Percentiles rank a stretch among this genome's conserved stretches.
These are phyloP conservation scores for Drosophila busckii DNA, from an alignment of 1,140 invertebrate genomes.

Conservation along the genomic window DNA sequence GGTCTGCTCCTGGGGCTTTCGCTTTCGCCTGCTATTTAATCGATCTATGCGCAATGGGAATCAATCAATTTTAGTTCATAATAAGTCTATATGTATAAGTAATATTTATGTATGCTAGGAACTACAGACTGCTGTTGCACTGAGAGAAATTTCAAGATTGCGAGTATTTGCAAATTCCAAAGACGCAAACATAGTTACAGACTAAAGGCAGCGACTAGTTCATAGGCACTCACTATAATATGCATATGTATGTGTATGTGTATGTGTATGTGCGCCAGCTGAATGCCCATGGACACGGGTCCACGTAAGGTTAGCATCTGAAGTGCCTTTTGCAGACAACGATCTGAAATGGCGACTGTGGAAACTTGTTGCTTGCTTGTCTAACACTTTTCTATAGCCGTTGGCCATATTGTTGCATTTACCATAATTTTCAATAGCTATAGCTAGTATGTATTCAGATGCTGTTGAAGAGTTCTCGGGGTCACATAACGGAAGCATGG, in stretches of 20 bases:
- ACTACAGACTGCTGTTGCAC: too few species aligned
- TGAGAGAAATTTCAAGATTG: too few species aligned
- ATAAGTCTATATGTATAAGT: neutral
- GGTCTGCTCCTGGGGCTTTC: slow-evolving; percentile 46
- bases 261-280: neutral
- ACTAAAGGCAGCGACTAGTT: too few species aligned
- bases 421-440: slow-evolving; percentile 67
- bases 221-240: too few species aligned
- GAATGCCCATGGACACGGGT: slow-evolving; percentile 17
- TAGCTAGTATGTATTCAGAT: too few species aligned
- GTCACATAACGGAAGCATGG: slow-evolving; percentile 58
- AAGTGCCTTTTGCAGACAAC: slow-evolving; percentile 43
- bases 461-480: slow-evolving; percentile 57
- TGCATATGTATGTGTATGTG: slow-evolving; percentile 22
- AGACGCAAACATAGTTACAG: too few species aligned
- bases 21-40: slow-evolving; percentile 58
- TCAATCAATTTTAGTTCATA: slow-evolving; percentile 27
- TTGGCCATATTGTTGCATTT: slow-evolving; percentile 46
- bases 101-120: too few species aligned
- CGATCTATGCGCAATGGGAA: slow-evolving; percentile 34
- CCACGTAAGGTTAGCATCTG: slow-evolving; percentile 24
- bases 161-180: too few species aligned
- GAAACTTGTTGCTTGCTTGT: slow-evolving; percentile 35
- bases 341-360: slow-evolving; percentile 45
- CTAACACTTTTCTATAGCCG: slow-evolving; percentile 59